Conservation (phyloP, 1,140 invertebrate genomes). For the Gonioctena quinquepunctata region DNA sequence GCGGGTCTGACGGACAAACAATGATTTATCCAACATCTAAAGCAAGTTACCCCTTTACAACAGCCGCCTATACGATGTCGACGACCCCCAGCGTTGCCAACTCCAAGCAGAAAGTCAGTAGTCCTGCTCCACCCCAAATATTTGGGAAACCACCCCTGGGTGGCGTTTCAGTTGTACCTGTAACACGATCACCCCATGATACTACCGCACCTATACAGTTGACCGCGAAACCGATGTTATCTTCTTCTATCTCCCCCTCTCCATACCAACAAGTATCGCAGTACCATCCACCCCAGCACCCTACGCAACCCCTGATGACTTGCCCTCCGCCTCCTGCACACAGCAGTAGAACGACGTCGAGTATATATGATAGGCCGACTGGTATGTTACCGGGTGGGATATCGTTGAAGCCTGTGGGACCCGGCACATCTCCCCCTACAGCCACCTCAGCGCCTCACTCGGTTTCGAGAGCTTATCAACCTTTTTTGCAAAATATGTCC, state of each 20-base stretch:
- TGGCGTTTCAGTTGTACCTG: constrained; percentile 65
- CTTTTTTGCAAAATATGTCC: constrained; percentile 54
- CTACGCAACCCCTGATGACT: constrained; percentile 52
- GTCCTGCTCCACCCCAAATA: constrained; percentile 77
- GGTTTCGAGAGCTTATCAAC: constrained; percentile 56
- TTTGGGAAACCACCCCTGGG: constrained; percentile 73
- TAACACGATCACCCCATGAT: constrained; percentile 56
- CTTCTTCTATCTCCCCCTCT: constrained; percentile 65
- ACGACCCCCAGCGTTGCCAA: constrained; percentile 38
- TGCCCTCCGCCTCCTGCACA: constrained; percentile 64
- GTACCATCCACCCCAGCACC: constrained; percentile 57
- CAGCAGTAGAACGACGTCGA: constrained; percentile 54
- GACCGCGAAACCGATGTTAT: constrained; percentile 57
- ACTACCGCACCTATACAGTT: constrained; percentile 36
- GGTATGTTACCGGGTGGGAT: constrained; percentile 55
- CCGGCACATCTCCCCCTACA: constrained; percentile 58
- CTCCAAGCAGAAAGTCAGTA: constrained; percentile 75
- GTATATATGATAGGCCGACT: constrained; percentile 15
- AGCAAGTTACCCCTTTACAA: constrained; percentile 36
- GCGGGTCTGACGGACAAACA: constrained; percentile 33
- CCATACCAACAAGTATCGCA: constrained; percentile 65
- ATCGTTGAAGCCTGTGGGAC: constrained; percentile 50
- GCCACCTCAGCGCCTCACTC: constrained; percentile 60
- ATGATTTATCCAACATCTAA: constrained; percentile 47
- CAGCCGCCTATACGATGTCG: constrained; percentile 42